Conservation (phyloP, 1,140 invertebrate genomes). For the Parasteatoda tepidariorum region DNA sequence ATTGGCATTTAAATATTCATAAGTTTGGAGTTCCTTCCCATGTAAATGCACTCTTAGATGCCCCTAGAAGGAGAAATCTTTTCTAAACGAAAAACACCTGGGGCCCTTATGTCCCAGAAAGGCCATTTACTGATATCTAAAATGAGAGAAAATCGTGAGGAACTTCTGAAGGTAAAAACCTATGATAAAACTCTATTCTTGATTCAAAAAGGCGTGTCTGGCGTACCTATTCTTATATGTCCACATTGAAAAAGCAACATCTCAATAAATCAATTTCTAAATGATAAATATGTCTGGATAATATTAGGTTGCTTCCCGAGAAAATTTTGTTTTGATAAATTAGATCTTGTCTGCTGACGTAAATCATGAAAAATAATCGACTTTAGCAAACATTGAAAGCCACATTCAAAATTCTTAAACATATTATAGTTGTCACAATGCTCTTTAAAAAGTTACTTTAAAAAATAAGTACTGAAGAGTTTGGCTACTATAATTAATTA, state of each 20-base stretch:
- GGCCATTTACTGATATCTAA: conserved; percentile 12
- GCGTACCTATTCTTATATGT: background rate
- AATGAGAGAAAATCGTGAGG: conserved; percentile 18
- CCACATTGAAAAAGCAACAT: background rate
- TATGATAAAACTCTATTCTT: background rate
- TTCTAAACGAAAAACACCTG: background rate
- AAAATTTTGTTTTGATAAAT: background rate
- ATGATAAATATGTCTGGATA: background rate
- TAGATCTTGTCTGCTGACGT: no score
- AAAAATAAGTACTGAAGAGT: no score
- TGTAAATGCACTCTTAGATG: background rate
- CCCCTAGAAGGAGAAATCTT: background rate
- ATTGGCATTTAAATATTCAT: conserved; percentile 51
- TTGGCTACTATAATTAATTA: no score
- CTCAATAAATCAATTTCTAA: background rate
- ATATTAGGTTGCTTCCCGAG: background rate
- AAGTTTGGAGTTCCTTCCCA: conserved; percentile 9
- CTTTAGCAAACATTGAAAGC: no score
- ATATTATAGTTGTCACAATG: no score
- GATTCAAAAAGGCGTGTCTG: background rate
- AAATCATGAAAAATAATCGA: no score
- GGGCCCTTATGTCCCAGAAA: background rate
- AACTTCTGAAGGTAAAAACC: background rate
- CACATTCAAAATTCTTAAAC: no score
- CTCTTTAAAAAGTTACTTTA: no score